These are phyloP conservation scores for Thomomys bottae DNA, from an alignment of 2,113 vertebrate species.

Conservation along the genomic window DNA sequence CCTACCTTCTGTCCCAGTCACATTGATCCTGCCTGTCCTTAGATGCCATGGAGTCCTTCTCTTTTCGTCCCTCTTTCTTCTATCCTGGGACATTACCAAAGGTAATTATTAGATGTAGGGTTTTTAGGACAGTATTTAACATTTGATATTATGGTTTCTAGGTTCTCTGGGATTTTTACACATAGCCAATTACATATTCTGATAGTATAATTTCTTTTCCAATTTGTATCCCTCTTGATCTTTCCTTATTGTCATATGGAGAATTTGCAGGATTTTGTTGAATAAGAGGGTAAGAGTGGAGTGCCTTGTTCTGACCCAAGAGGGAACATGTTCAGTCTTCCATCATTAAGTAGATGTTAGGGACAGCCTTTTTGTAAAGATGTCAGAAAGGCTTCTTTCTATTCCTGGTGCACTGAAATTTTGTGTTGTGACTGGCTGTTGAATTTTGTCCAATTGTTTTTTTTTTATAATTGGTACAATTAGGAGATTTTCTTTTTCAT, in stretches of 20 bases:
- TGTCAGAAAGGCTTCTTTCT: background rate
- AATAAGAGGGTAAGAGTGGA: background rate
- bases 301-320: background rate
- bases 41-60: background rate
- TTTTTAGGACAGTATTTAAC: background rate
- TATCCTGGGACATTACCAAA: background rate
- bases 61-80: background rate
- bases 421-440: background rate
- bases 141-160: background rate
- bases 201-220: background rate
- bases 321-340: background rate
- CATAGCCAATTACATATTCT: background rate
- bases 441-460: background rate
- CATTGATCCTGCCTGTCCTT: background rate
- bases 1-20: background rate
- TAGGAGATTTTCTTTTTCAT: background rate
- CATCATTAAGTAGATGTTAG: background rate
- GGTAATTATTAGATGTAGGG: background rate
- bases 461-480: background rate
- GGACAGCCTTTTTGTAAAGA: background rate
- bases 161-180: background rate
- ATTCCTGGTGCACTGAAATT: background rate
- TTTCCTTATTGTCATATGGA: background rate
- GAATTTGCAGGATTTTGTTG: background rate
- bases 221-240: background rate